Base-by-base conservation (phyloP, 2,888 invertebrate genomes). In the Caenorhabditis drosophilae region DNA sequence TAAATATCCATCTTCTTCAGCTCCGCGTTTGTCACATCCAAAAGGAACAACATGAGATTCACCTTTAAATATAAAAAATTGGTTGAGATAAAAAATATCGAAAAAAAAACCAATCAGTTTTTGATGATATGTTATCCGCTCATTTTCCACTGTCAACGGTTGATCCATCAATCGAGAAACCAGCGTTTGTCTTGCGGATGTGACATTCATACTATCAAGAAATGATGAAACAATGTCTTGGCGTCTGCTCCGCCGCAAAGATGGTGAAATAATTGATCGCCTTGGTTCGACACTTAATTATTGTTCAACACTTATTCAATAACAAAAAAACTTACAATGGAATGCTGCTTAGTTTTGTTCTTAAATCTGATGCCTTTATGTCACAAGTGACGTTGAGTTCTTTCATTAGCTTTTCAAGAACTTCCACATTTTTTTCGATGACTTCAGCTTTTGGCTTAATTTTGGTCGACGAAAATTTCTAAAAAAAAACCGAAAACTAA, bases 11-110 rank as follows among this genome's bases (percentile, higher is more conserved):
- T 83, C 83, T 60, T 83, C 81, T 46, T 76, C 72, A 11, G 77
- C 77, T 50, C 83, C 83, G 36, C 83, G 67, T 72, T 80, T 78
- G 50, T 80, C 80, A 59, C 83, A 83, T 0, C 82, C 83, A 56
- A 81, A 84, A 41, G 82, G 83, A 9, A 83, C 81, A 9, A 79
- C 72, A 51, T 83, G 82, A 1, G 79, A 81, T 45, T 82, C 81
- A 18, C 83, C 83, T 81, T 36, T 26, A 55, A 40, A 26, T 15
- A n/a, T n/a, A n/a, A n/a, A n/a, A n/a, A n/a, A n/a, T n/a, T n/a
- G n/a, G n/a, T n/a, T n/a, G n/a, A n/a, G n/a, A n/a, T n/a, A n/a
- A n/a, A n/a, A n/a, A n/a, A n/a, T n/a, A n/a, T n/a, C n/a, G n/a
- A n/a, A n/a, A n/a, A 23, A 36, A 36, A 40, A 18, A 75, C 75